Conservation (phyloP, 2,113 vertebrate species). For the Guaruba guarouba region DNA sequence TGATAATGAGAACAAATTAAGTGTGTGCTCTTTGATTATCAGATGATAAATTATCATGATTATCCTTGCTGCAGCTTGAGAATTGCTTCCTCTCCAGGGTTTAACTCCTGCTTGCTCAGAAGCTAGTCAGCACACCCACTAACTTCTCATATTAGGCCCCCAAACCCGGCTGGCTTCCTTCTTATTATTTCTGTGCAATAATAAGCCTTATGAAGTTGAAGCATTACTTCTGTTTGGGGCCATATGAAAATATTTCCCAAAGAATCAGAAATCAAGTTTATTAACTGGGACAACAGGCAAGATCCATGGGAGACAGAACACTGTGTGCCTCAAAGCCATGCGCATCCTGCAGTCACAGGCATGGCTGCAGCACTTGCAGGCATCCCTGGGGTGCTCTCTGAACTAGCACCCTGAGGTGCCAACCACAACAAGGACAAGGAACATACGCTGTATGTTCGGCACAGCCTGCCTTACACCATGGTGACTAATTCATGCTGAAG, state of each 20-base stretch:
- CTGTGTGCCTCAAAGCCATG: background rate
- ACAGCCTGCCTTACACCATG: background rate
- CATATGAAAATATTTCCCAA: background rate
- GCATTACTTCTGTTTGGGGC: background rate
- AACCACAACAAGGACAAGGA: background rate
- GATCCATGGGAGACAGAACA: background rate
- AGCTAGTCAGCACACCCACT: background rate
- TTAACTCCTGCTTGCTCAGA: conserved; percentile 58
- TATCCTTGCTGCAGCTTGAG: conserved; percentile 56
- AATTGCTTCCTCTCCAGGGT: conserved; percentile 53
- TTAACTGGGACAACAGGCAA: background rate
- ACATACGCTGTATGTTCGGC: background rate
- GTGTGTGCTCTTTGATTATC: conserved; percentile 67
- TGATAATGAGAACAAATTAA: conserved; percentile 69
- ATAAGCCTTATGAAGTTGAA: background rate
- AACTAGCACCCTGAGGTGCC: background rate
- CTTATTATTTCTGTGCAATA: background rate
- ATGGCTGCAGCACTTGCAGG: background rate
- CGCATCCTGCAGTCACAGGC: background rate
- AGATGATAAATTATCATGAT: conserved; percentile 68
- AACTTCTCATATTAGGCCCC: background rate
- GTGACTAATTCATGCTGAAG: background rate
- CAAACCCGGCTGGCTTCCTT: background rate
- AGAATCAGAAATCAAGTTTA: background rate
- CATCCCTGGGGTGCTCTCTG: background rate